A percentile compares a stretch with the other conserved stretches of the same genome.
These are phyloP conservation scores for Gallinago media DNA, from an alignment of 2,113 vertebrate genomes.

Conservation along the genomic window DNA sequence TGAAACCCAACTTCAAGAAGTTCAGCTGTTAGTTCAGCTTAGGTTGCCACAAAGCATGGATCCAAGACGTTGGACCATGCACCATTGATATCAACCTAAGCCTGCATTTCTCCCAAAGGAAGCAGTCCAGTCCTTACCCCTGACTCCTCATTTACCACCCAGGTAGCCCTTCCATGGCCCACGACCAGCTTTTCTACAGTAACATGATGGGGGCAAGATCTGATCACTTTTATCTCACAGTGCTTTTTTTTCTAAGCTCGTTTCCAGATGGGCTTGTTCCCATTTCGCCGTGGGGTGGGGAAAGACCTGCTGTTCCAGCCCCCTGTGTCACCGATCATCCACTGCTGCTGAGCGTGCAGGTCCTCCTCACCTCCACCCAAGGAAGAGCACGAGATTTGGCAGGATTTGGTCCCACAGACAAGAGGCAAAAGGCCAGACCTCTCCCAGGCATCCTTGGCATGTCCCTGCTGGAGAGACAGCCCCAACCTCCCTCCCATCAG, in stretches of 20 bases:
- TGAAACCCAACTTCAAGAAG: background rate
- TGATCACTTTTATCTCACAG: too few species aligned
- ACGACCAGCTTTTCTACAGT: background rate
- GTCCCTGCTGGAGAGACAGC: background rate
- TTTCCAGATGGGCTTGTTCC: background rate
- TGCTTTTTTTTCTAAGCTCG: background rate
- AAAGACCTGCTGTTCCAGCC: background rate
- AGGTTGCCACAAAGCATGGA: background rate
- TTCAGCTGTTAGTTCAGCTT: background rate
- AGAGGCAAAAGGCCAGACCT: background rate
- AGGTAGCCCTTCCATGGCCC: background rate
- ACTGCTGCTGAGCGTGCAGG: fast-evolving
- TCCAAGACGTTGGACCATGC: too few species aligned
- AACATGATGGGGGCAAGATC: fast-evolving
- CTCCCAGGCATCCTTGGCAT: background rate
- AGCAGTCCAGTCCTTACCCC: background rate
- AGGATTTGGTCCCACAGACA: background rate
- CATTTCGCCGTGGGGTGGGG: background rate
- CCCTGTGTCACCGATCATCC: fast-evolving
- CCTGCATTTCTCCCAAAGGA: background rate
- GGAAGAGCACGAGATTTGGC: background rate
- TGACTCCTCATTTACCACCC: background rate
- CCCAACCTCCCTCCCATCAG: too few species aligned
- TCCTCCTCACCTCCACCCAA: background rate
- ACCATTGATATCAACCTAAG: background rate